phyloP scores from a whole-genome alignment of 1,140 invertebrate genomes.

The Oncopeltus fasciatus region DNA sequence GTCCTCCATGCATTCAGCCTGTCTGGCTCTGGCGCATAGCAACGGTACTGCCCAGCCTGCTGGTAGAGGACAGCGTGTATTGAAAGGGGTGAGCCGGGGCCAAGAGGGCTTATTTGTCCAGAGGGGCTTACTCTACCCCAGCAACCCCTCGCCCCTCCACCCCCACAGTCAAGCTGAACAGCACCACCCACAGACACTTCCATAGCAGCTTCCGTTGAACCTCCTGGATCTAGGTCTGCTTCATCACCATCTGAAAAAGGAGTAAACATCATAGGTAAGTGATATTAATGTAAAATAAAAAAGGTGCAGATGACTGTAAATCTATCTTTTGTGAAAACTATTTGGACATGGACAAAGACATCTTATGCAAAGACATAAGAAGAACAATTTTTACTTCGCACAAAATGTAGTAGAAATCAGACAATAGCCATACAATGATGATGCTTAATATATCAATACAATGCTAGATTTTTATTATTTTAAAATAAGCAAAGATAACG shows the following conservation, averaged over 20 bases:
- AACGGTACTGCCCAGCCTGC: slow-evolving; percentile 59
- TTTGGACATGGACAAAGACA: too few species aligned
- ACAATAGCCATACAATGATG: too few species aligned
- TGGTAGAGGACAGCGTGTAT: slow-evolving; percentile 58
- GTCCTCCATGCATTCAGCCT: slow-evolving; percentile 35
- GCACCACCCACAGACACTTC: slow-evolving; percentile 71
- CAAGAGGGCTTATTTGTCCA: slow-evolving; percentile 31
- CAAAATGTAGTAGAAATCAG: too few species aligned
- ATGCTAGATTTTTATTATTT: too few species aligned
- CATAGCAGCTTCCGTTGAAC: slow-evolving; percentile 31
- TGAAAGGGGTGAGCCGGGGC: slow-evolving; percentile 40
- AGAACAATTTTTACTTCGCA: too few species aligned
- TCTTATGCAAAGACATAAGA: too few species aligned
- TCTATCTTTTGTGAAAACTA: too few species aligned
- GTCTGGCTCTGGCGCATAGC: slow-evolving; percentile 45
- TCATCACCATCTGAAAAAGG: slow-evolving; percentile 37
- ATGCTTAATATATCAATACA: too few species aligned
- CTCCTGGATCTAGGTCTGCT: slow-evolving; percentile 34
- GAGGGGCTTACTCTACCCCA: slow-evolving; percentile 31
- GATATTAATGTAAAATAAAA: too few species aligned
- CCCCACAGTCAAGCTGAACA: slow-evolving; percentile 68
- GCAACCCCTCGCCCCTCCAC: slow-evolving; percentile 41
- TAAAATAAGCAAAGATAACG: too few species aligned
- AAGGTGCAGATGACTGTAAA: too few species aligned
- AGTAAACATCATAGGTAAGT: too few species aligned